Evolutionary conservation across 2,797 vertebrate genomes (phyloP).

Genomic region (Furcifer pardalis): DNA sequence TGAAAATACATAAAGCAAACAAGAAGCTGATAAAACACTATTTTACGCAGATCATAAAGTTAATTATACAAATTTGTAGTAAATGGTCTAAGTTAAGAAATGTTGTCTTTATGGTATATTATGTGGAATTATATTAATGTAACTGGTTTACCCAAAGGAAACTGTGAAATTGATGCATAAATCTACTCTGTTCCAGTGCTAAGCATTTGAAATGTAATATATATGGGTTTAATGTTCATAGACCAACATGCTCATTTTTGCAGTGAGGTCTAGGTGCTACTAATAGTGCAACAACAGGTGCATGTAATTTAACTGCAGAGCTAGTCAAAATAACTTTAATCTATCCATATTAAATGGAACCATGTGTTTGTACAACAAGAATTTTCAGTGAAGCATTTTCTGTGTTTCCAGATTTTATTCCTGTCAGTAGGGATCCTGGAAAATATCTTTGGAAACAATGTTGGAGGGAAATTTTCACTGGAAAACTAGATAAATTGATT

Average conservation of each 20-base stretch:
- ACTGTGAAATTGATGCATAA: slow-evolving; percentile 80
- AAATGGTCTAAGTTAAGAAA: slow-evolving; percentile 64
- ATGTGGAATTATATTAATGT: slow-evolving; percentile 68
- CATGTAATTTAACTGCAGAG: slow-evolving; percentile 68
- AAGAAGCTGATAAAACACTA: slow-evolving; percentile 60
- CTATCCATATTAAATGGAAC: slow-evolving; percentile 75
- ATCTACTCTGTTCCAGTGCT: slow-evolving; percentile 65
- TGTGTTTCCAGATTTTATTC: neutral
- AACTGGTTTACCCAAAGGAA: slow-evolving; percentile 72
- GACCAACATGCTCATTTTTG: slow-evolving; percentile 37
- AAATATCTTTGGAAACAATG: slow-evolving; percentile 15
- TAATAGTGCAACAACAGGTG: slow-evolving; percentile 72
- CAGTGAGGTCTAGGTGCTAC: slow-evolving; percentile 56
- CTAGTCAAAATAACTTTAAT: slow-evolving; percentile 73
- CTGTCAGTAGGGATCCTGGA: slow-evolving; percentile 29
- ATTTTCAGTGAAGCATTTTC: neutral
- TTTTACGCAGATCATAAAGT: slow-evolving; percentile 70
- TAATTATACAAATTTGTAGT: slow-evolving; percentile 60
- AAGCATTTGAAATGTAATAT: slow-evolving; percentile 65
- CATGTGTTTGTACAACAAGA: slow-evolving; percentile 58
- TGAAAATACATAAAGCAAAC: slow-evolving; percentile 61
- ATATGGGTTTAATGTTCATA: slow-evolving; percentile 32
- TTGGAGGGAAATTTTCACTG: slow-evolving; percentile 63
- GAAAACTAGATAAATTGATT: slow-evolving; percentile 31
- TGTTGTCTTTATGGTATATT: slow-evolving; percentile 72